Percentiles rank a stretch among this genome's conserved stretches.
These are phyloP conservation scores for Dinoponera quadriceps DNA, from an alignment of 1,140 invertebrate genomes.

Conservation along the genomic window DNA sequence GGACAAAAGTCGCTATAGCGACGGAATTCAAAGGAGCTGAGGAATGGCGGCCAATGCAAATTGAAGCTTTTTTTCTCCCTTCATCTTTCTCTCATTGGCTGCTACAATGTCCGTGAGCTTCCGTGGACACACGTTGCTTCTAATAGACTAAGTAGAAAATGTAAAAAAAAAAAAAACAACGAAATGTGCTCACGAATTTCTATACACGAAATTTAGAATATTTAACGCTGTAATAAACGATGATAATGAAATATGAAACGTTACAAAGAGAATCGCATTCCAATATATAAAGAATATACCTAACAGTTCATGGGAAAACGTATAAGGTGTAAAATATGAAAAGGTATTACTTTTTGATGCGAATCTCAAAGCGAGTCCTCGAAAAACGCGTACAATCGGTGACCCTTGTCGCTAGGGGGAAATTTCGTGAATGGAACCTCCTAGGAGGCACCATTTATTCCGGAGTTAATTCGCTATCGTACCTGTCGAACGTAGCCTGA, in stretches of 20 bases:
- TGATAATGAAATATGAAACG: background rate
- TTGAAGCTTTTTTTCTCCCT: constrained; percentile 73
- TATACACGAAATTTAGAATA: background rate
- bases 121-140: constrained; percentile 46
- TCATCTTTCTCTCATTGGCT: constrained; percentile 28
- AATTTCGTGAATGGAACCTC: constrained; percentile 76
- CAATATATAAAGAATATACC: background rate
- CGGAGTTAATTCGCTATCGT: constrained; percentile 76
- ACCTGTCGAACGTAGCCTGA: constrained; percentile 75
- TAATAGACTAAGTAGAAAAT: constrained; percentile 1
- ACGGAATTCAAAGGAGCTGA: constrained; percentile 81
- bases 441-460: constrained; percentile 77
- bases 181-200: background rate
- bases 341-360: background rate
- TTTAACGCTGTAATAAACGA: background rate
- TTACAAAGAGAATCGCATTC: background rate
- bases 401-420: constrained; percentile 52
- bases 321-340: background rate
- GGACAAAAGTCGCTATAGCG: constrained; percentile 83
- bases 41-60: constrained; percentile 81
- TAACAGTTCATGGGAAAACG: background rate
- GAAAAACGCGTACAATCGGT: constrained; percentile 30
- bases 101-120: constrained; percentile 58
- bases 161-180: background rate
- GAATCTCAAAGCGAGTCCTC: background rate